Evolutionary conservation across 2,888 invertebrate genomes (phyloP), one percentile per base, ranked within the genome.

Genomic region (Rhabditophanes sp.): DNA sequence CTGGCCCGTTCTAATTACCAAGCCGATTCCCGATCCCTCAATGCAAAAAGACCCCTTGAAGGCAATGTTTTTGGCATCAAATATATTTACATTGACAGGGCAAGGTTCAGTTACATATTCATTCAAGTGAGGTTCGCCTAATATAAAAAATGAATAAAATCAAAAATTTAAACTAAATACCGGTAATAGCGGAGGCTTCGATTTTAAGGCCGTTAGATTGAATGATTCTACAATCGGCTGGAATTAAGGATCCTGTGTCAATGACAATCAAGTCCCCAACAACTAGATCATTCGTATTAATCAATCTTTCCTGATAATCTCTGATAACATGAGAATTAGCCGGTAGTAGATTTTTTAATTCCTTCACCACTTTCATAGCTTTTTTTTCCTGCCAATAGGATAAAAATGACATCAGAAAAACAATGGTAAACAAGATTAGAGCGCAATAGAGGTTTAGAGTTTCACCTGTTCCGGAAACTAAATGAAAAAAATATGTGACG

Each of bases 251-350:
- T 6, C 62, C 51, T 4, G 25, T 32, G 24, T 37, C 33, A 18
- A 46, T 35, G 24, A 53, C 46, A 1, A 65, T 49, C n/a, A 64
- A 33, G 39, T 65, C 65, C 14, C 65, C 65, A 8, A 65, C 53
- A 2, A 66, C 65, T n/a, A 65, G 41, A 17, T 63, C 55, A 8
- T 50, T 55, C 7, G 56, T 48, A 14, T 46, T 39, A n/a, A 65
- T 44, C 27, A 46, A 50, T 60, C 83, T 72, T 68, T 85, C 85
- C 70, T 85, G 83, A 53, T 85, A 84, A 69, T 87, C 85, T 56
- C 93, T 78, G 61, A 90, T 53, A 6, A 68, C 70, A 18, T 47
- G 47, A 33, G 23, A 58, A 44, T 35, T 44, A n/a, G n/a, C n/a
- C 28, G 28, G 56, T 34, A 60, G 43, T 29, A 54, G 44, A 22